Evolutionary conservation across 2,113 vertebrate species (phyloP), one percentile per base, ranked within the genome.

Genomic region (Cyprinus carpio): DNA sequence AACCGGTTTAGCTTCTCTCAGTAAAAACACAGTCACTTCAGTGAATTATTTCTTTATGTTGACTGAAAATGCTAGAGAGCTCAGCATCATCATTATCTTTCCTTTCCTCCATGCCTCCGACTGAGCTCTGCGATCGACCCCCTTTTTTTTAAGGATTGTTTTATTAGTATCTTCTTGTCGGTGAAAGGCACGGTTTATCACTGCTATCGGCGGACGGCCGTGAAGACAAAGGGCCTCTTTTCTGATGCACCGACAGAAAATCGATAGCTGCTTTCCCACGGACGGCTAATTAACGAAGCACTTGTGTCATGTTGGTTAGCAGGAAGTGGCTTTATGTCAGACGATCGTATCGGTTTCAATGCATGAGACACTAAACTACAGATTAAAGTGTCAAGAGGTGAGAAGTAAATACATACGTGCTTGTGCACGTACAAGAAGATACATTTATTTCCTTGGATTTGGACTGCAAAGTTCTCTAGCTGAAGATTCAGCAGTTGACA

Each of bases 261-360:
- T 97, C 96, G 95, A 94, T 95, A 94, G 89, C 84, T 79, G 86
- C 91, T 92, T 96, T 95, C 92, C 93, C 92, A 93, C 90, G 92
- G 94, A 94, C 90, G 92, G 91, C 93, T 95, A 94, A 96, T 97
- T 96, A 96, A 94, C 94, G 85, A 91, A 89, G 91, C 95, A 95
- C 95, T 94, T 93, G 92, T 95, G 91, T 90, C 90, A 92, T 88
- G 89, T 92, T 91, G 84, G 92, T 93, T 92, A 89, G 90, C 91
- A 89, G 92, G 85, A 76, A 86, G 89, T 91, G 91, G 92, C 89
- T 90, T 91, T 93, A 94, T 94, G 92, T 94, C 92, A 92, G 87
- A 86, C 12, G 76, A 92, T 93, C 95, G 93, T 94, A 93, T 95
- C 90, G 81, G 89, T 87, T 91, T 83, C 90, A 93, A 94, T 90